These are phyloP conservation scores for Molossus molossus DNA, from an alignment of 2,797 vertebrate genomes.

Conservation along the genomic window DNA sequence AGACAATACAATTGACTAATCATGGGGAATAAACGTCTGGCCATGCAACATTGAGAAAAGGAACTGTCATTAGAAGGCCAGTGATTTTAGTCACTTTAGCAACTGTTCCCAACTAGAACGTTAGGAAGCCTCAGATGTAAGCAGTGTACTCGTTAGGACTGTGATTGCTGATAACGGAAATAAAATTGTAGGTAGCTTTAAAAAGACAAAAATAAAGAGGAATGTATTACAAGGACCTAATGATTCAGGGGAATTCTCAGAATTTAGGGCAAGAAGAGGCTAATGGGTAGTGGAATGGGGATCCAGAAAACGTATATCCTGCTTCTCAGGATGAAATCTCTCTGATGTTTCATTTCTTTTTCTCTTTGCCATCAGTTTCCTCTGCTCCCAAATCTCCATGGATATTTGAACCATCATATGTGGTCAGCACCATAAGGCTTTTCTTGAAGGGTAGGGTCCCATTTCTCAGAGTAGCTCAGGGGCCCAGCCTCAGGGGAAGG, in stretches of 20 bases:
- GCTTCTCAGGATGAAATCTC: not conserved
- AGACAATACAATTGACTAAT: not conserved
- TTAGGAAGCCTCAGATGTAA: not conserved
- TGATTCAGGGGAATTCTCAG: not conserved
- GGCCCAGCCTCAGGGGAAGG: not conserved
- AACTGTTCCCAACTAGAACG: not conserved
- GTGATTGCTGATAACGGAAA: not conserved
- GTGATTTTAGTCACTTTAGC: not conserved
- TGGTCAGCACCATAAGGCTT: not conserved
- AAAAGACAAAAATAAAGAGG: not conserved
- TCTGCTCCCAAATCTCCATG: not conserved
- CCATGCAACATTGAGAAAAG: slow-evolving; percentile 6
- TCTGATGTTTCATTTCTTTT: not conserved
- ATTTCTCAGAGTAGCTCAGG: not conserved
- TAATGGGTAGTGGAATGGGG: not conserved
- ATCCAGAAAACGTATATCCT: not conserved
- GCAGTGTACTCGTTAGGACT: not conserved
- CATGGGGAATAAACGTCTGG: not conserved
- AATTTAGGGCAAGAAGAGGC: not conserved
- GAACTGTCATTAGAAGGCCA: slow-evolving; percentile 37
- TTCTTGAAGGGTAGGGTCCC: not conserved
- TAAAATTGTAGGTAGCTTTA: not conserved
- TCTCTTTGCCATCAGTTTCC: not conserved
- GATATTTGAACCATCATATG: not conserved
- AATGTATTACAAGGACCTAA: not conserved